Conservation (phyloP, 2,113 vertebrate genomes). For the Brachyhypopomus occidentalis region DNA sequence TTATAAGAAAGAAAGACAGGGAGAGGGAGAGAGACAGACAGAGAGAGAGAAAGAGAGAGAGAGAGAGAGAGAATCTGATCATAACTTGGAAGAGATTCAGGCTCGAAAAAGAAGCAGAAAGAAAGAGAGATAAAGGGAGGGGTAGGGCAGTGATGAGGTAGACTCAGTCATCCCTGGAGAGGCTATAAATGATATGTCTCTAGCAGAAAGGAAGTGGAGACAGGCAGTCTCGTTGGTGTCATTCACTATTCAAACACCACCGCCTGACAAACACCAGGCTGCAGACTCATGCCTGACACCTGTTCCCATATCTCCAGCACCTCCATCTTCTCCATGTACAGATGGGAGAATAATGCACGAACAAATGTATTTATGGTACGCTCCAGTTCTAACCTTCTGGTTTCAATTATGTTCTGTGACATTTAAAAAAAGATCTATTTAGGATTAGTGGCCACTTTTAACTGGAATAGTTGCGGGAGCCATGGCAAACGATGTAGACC, state of each 20-base stretch:
- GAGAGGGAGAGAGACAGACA: background rate
- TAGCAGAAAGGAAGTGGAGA: slow-evolving; percentile 32
- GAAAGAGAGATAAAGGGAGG: background rate
- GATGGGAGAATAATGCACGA: slow-evolving; percentile 11
- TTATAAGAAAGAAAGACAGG: background rate
- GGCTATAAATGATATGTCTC: slow-evolving; percentile 43
- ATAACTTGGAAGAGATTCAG: background rate
- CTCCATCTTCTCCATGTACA: slow-evolving; percentile 12
- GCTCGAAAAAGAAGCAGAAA: slow-evolving; percentile 4
- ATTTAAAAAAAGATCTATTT: slow-evolving; percentile 44
- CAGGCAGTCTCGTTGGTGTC: slow-evolving; percentile 35
- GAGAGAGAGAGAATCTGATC: background rate
- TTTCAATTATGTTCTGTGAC: slow-evolving; percentile 34
- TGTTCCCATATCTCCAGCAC: slow-evolving; percentile 14
- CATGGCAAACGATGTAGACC: slow-evolving; percentile 45
- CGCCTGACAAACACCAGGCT: slow-evolving; percentile 15
- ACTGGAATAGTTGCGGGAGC: slow-evolving; percentile 11
- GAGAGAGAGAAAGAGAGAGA: slow-evolving; percentile 27
- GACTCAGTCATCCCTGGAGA: slow-evolving; percentile 35
- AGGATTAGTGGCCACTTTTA: slow-evolving; percentile 7
- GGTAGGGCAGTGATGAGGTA: slow-evolving; percentile 32
- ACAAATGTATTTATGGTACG: slow-evolving; percentile 33
- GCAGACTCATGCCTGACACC: slow-evolving; percentile 32
- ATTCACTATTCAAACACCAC: slow-evolving; percentile 42
- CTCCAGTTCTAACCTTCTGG: slow-evolving; percentile 17